Evolutionary conservation across 2,797 vertebrate species (phyloP), one percentile per base, ranked within the genome.

Genomic region (Hoplostethus mediterraneus): DNA sequence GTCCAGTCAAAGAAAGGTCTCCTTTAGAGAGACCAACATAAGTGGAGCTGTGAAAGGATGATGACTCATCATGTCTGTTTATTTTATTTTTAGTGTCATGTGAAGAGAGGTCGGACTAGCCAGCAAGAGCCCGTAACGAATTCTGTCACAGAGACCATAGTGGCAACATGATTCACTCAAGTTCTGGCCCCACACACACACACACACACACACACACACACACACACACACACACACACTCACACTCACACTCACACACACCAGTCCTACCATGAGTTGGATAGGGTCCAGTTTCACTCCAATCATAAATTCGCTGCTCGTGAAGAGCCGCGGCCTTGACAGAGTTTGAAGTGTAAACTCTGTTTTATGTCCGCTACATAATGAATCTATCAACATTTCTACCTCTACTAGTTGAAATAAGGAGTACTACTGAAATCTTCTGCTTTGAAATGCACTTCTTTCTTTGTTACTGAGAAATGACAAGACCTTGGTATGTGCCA

Each of bases 1-100:
- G 62, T 13, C 59, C 56, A 87, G 81, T 85, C 68, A 77, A 68
- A 85, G 67, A 68, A 75, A 74, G 81, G 58, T 73, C 71, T 76
- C 60, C 77, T 52, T 82, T 77, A 77, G 63, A 80, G 52, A 31
- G 64, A 54, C 52, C 67, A 68, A 53, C 69, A 65, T 44, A 75
- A 77, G 76, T 71, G 80, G 53, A 82, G 61, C 48, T 9, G 33
- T 86, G 21, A 53, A 53, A 53, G 51, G 21, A 45, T 45, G 47
- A 45, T 62, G 86, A 87, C 73, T 88, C 84, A 85, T 71, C 57
- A 42, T 62, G 70, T 42, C 54, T 84, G 75, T 82, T 12, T 28
- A 30, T 14, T 84, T 87, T 89, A 82, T 86, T 82, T 83, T 71
- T 76, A 77, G 79, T 64, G 63, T 55, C 68, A 53, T 13, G 55